A percentile compares a stretch with the other conserved stretches of the same genome.
Conservation (phyloP, 2,797 vertebrate genomes). For the Leuciscus waleckii region DNA sequence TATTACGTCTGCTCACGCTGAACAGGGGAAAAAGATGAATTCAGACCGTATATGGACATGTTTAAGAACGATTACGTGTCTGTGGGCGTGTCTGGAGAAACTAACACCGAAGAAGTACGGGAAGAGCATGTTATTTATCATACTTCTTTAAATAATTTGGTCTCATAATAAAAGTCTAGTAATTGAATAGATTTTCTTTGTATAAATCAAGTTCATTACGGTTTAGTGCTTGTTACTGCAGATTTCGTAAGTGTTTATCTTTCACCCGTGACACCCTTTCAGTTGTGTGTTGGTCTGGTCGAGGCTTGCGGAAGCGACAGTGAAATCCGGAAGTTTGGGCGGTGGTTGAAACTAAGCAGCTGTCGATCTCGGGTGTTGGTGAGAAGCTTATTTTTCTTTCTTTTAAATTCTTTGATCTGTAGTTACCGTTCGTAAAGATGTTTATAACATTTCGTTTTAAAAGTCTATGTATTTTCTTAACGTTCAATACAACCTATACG, state of each 20-base stretch:
- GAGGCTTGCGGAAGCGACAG: conserved; percentile 59
- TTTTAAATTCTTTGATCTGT: not conserved
- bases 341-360: conserved; percentile 75
- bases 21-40: conserved; percentile 21
- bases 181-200: not conserved
- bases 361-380: conserved; percentile 67
- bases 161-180: not conserved
- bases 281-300: conserved; percentile 66
- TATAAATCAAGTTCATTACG: not conserved
- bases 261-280: not conserved
- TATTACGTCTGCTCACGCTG: not conserved
- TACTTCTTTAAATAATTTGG: not conserved
- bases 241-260: rapidly evolving
- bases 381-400: conserved; percentile 36
- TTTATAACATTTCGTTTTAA: not conserved
- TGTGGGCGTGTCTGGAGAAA: conserved; percentile 44
- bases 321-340: conserved; percentile 82
- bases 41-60: conserved; percentile 82
- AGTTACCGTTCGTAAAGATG: not conserved
- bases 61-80: conserved; percentile 67
- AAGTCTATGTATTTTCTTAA: not conserved
- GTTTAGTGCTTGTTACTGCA: rapidly evolving
- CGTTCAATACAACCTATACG: rapidly evolving
- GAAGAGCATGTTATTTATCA: not conserved
- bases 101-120: conserved; percentile 37